Base-by-base conservation (phyloP, 1,140 invertebrate species). In the Ridgeia piscesae region DNA sequence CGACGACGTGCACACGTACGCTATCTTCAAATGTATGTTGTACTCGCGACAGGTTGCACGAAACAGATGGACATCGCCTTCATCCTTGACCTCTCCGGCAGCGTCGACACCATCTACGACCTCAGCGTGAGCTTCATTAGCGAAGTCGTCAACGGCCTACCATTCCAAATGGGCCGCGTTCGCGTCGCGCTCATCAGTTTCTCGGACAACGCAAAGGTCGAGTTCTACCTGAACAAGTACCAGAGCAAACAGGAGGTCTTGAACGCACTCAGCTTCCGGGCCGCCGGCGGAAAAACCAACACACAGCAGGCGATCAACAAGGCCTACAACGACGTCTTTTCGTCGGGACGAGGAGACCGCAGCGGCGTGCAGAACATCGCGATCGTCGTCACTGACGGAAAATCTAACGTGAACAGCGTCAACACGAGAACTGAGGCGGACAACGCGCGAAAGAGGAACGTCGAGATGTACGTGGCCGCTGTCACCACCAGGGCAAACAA, bases 331-430 rank as follows among this genome's bases (percentile, higher is more conserved):
- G 17, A 33, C 6, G 92, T 93, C 42, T 89, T 92, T 42, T 33
- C 88, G 17, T 91, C 89, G n/a, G 9, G 35, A 17, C n/a, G 48
- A 0, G 92, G 92, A n/a, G 92, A 92, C 35, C 33, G 92, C 4
- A 42, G 77, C n/a, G 92, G 91, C 34, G 93, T 92, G 14, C 92
- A 91, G 33, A 94, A 93, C 58, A 48, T 94, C n/a, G 93, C 92
- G 33, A 92, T 94, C 31, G 92, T 94, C 1, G 92, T 94, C 35
- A 94, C 94, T 0, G 94, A 94, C 50, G 94, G 94, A 1, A 17
- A 77, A 27, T 94, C 94, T 6, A 93, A 95, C 93, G 93, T 94
- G 31, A 94, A 94, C 88, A 90, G 4, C 58, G 92, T 88, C 27
- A 93, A 93, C 33, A 33, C 91, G 89, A 91, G 77, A 34, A 89